Base-by-base conservation (phyloP, 1,140 invertebrate species). In the Hyphantria cunea region DNA sequence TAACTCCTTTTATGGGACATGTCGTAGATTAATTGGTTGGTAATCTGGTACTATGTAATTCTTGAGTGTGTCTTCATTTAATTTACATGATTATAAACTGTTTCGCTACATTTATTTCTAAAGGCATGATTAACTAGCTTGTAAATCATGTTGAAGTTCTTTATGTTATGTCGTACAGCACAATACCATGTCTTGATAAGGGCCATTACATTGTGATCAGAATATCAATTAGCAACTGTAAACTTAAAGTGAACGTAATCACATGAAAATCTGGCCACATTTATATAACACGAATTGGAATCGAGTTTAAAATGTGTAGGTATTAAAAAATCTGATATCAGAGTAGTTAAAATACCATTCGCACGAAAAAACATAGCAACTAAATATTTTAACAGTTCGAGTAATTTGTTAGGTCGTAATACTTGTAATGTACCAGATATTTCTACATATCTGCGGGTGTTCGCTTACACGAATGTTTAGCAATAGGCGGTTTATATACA, bases 401-500 rank as follows among this genome's bases (percentile, higher is more conserved):
- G 17, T 15, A 49, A 41, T 49, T 58, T 49, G 17, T 25, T 25
- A 25, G 17, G 17, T 25, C 17, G 17, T 25, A 25, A 25, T 25
- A 25, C 44, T 25, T 49, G 32, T 17, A 25, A n/a, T 34, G 32
- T 45, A 32, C 11, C 37, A 41, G 41, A 44, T 44, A 44, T 44
- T 44, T n/a, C 12, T n/a, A 55, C 41, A 55, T 58, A 48, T 33
- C 42, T 56, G 39, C 55, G 6, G 55, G 55, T 58, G 55, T 58
- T 39, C 32, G 55, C 47, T 58, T 58, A 58, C 55, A 58, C 34
- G 48, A 49, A 49, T 31, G 45, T 58, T 58, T 58, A 45, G 55
- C 55, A 58, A 58, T 58, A 45, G 42, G 33, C 45, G 45, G 55
- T 58, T 49, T 58, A 58, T 58, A 58, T 49, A 44, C 45, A 58